Evolutionary conservation across 2,797 vertebrate genomes (phyloP), one percentile per base, ranked within the genome.

Genomic region (Cyprinella venusta): DNA sequence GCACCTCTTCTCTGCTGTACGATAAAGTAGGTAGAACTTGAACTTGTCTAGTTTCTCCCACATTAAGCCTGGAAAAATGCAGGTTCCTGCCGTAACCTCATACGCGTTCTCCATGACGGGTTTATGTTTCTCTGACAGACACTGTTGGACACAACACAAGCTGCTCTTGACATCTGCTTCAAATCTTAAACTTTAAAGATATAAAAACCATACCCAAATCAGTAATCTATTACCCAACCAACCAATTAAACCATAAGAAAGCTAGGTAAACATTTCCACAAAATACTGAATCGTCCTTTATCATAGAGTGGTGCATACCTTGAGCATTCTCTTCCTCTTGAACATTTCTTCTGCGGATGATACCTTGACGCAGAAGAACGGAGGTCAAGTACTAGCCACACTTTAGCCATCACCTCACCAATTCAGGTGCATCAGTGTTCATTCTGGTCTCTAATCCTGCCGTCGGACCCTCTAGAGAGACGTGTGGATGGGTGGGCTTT

Each of bases 241-340:
- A 50, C n/a, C 33, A 50, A 40, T 26, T 7, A 33, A 74, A 42
- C 42, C 12, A 18, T 12, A 15, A 33, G 18, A 3, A 42, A 56
- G 18, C 54, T 5, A 21, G 8, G 5, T 16, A 63, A 48, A 48
- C 12, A 45, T 61, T 48, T 68, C 48, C 21, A 38, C 12, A 59
- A 70, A 24, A 18, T 21, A n/a, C 30, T 69, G 16, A 69, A 70
- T 30, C 1, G 0, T 71, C 10, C 38, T 70, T 13, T 18, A 63
- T 56, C 13, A 50, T 45, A 21, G 5, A 18, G 3, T 63, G 21
- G 30, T 13, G 64, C 33, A 52, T 90, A 91, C 90, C 88, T 91
- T 89, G 6, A 42, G 63, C 81, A 88, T 61, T 68, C 77, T 86
- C 82, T 78, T 89, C 79, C 85, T 90, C 88, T 81, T 88, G 75